A percentile compares a stretch with the other conserved stretches of the same genome.
Conservation (phyloP, 1,140 invertebrate species). For the Acromyrmex heyeri region DNA sequence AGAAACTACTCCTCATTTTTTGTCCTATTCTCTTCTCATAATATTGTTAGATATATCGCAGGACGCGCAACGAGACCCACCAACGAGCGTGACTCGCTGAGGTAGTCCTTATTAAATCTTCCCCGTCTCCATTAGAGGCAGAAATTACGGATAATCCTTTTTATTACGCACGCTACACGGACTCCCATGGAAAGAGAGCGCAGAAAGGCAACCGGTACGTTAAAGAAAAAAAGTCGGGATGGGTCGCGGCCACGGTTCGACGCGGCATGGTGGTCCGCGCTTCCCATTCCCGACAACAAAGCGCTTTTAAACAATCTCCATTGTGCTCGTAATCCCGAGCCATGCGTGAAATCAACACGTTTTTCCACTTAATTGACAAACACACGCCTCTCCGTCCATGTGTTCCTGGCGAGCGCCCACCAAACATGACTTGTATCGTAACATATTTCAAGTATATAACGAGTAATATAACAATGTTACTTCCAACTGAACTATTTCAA, state of each 20-base stretch:
- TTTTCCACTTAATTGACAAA: slow-evolving; percentile 80
- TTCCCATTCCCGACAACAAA: slow-evolving; percentile 78
- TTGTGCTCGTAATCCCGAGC: slow-evolving; percentile 76
- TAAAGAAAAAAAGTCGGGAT: slow-evolving; percentile 56
- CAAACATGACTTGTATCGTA: slow-evolving; percentile 49
- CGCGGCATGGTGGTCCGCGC: slow-evolving; percentile 66
- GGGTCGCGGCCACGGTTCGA: slow-evolving; percentile 62
- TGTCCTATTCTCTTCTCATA: background rate
- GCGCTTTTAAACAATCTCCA: slow-evolving; percentile 76
- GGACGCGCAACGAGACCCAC: slow-evolving; percentile 59
- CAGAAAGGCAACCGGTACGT: slow-evolving; percentile 57
- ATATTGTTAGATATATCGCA: background rate
- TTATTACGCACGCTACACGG: slow-evolving; percentile 66
- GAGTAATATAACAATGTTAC: slow-evolving; percentile 28
- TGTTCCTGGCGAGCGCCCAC: slow-evolving; percentile 45
- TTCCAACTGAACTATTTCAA: background rate
- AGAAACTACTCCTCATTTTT: background rate
- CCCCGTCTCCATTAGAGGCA: slow-evolving; percentile 59
- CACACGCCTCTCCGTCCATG: slow-evolving; percentile 66
- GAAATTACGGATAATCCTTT: slow-evolving; percentile 69
- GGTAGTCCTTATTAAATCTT: slow-evolving; percentile 68
- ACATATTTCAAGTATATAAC: slow-evolving; percentile 39
- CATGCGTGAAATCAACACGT: slow-evolving; percentile 80
- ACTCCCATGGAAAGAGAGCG: slow-evolving; percentile 56
- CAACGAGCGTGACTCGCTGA: slow-evolving; percentile 62